These are phyloP conservation scores for Brenthis hecate DNA, from an alignment of 2,888 invertebrate genomes.

Conservation along the genomic window DNA sequence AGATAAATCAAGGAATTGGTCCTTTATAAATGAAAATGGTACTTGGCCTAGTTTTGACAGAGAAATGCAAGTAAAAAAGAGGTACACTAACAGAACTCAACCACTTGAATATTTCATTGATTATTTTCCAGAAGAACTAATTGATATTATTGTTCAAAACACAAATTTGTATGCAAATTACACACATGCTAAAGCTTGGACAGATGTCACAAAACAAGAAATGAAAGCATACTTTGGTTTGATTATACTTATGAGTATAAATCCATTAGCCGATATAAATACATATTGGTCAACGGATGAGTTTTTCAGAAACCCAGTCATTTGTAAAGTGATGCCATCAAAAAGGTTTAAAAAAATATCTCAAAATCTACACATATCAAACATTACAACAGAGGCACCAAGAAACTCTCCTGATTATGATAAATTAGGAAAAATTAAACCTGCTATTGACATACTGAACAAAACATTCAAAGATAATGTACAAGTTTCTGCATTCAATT, in stretches of 20 bases:
- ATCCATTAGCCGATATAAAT: constrained; percentile 1
- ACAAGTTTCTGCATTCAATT: constrained; percentile 35
- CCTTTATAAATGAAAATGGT: no score
- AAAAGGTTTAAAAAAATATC: constrained; percentile 40
- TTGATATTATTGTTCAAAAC: constrained; percentile 21
- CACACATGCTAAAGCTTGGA: constrained; percentile 28
- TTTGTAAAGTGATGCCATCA: constrained; percentile 33
- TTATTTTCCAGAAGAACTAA: constrained; percentile 25
- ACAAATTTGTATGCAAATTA: constrained; percentile 28
- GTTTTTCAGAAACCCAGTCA: constrained; percentile 2
- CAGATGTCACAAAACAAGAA: constrained; percentile 27
- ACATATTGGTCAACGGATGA: constrained; percentile 4
- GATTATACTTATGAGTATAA: background rate
- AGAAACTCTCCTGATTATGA: constrained; percentile 29
- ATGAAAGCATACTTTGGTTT: constrained; percentile 12
- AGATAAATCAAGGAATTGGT: no score
- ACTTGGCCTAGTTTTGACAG: no score
- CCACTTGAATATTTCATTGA: constrained; percentile 15
- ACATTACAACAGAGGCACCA: constrained; percentile 35
- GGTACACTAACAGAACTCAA: constrained; percentile 6
- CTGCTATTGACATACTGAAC: constrained; percentile 29
- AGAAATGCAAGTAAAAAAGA: no score
- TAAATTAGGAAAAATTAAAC: constrained; percentile 41
- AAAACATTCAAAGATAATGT: constrained; percentile 37
- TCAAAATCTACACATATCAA: constrained; percentile 39